Evolutionary conservation across 2,888 invertebrate species (phyloP).

Genomic region (Sipha maydis): DNA sequence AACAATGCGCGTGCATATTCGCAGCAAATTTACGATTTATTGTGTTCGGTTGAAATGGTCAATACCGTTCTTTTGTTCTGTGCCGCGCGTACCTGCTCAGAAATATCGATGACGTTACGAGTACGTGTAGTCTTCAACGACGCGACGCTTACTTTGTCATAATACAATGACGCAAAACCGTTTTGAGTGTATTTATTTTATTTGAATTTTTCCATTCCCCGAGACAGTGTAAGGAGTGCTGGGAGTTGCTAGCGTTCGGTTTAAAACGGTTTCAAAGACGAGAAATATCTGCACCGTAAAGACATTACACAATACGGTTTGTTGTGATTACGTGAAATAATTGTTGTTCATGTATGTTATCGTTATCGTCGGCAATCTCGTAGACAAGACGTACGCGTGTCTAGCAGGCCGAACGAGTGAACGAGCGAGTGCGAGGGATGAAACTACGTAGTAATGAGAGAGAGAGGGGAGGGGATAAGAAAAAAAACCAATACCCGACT

Average conservation of each 20-base stretch:
- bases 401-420: not conserved
- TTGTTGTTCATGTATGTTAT: not conserved
- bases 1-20: not conserved
- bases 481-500: conserved; percentile 10
- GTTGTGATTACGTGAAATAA: not conserved
- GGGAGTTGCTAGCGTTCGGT: not conserved
- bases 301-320: not conserved
- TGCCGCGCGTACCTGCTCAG: not conserved
- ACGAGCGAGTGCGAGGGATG: not conserved
- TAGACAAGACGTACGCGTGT: not conserved
- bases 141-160: not conserved
- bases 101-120: not conserved
- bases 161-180: not conserved
- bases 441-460: too few species aligned
- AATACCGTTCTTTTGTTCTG: conserved; percentile 28
- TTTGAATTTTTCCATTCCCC: not conserved
- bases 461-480: not conserved
- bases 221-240: too few species aligned
- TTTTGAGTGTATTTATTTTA: not conserved
- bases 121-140: conserved; percentile 6
- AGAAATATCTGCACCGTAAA: not conserved
- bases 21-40: conserved; percentile 29
- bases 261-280: not conserved
- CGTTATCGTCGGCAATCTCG: conserved; percentile 10
- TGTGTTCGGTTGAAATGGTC: conserved; percentile 18